Base-by-base conservation (phyloP, 2,888 invertebrate species). In the Troides helena region DNA sequence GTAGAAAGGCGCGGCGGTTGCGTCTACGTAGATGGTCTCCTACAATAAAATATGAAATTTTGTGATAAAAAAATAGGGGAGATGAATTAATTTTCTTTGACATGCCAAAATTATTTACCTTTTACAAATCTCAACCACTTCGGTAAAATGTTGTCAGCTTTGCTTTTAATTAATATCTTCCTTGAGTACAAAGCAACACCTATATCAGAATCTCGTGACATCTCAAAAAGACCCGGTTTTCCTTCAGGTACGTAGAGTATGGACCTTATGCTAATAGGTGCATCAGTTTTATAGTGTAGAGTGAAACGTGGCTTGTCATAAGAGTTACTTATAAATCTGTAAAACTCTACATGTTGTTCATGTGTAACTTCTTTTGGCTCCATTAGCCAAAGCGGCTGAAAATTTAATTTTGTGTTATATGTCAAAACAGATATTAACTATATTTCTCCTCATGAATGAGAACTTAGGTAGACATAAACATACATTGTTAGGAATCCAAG, bases 71-170 rank as follows among this genome's bases (percentile, higher is more conserved):
- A 46, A 12, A 14, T 12, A 14, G 1, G 14, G 70, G 64, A 69
- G 68, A 46, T 21, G 4, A n/a, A 56, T 56, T 56, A 21, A 8
- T n/a, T 56, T 56, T 14, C n/a, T 21, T 17, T 17, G 5, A 56
- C 7, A 56, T 21, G 10, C 10, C 7, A 21, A 67, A 61, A 56
- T 58, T 53, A 68, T 50, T 62, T 76, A 95, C 96, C 99, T 94
- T 98, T 98, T 3, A 99, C 94, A 89, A 99, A 99, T 78, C 99
- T 94, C 76, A 99, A 92, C 98, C 99, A 99, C 82, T 98, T 97
- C 0, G 99, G 99, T 73, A 99, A 90, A 74, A 99, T 95, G 81
- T 97, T 96, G 71, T 98, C 98, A 0, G 98, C 97, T 83, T 96
- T 96, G 79, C 95, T 96, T 89, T 99, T 98, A 73, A 99, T 99